phyloP scores from a whole-genome alignment of 2,113 vertebrate species.

The Pogona vitticeps region DNA sequence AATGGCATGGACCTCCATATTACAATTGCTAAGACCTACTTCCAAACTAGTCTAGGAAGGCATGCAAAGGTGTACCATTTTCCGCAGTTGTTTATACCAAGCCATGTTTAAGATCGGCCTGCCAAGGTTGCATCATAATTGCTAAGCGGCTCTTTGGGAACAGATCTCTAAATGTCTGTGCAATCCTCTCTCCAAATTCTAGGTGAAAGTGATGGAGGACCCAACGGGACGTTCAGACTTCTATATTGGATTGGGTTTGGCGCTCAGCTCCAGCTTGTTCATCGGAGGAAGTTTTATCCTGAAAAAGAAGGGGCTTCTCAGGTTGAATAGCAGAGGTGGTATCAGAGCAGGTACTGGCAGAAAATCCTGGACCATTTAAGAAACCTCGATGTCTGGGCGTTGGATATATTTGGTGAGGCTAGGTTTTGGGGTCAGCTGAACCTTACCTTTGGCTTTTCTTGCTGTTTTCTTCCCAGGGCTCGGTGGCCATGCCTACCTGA shows the following conservation, averaged over 20 bases:
- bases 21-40: background rate
- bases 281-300: constrained; percentile 84
- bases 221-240: constrained; percentile 60
- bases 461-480: constrained; percentile 73
- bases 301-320: constrained; percentile 86
- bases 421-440: background rate
- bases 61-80: too few species aligned
- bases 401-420: background rate
- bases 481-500: constrained; percentile 84
- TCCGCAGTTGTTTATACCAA: background rate
- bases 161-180: background rate
- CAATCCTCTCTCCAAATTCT: background rate
- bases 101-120: background rate
- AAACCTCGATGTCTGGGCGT: background rate
- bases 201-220: background rate
- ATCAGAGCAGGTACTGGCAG: constrained; percentile 79
- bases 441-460: background rate
- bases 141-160: background rate
- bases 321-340: constrained; percentile 76
- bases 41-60: too few species aligned
- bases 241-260: constrained; percentile 79
- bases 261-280: constrained; percentile 80
- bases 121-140: background rate
- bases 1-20: background rate
- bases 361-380: background rate